Percentiles rank a stretch among this genome's conserved stretches.
Evolutionary conservation across 2,113 vertebrate species (phyloP).

Genomic region (Nansenia antarctica): DNA sequence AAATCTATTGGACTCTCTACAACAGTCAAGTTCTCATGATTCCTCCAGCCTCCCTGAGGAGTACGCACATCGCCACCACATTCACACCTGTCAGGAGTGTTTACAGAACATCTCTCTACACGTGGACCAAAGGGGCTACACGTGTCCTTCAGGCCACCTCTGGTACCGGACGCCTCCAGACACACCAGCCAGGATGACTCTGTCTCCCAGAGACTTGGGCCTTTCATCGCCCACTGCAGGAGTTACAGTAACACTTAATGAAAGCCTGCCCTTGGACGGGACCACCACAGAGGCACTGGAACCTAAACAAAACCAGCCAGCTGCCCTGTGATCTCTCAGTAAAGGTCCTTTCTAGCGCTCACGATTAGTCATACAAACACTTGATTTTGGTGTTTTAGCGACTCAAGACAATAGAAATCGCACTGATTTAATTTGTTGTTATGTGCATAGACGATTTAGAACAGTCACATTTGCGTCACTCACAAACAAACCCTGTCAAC

Average conservation of each 20-base stretch:
- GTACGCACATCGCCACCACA: constrained; percentile 18
- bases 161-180: constrained; percentile 17
- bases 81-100: constrained; percentile 38
- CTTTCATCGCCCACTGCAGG: constrained; percentile 31
- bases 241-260: constrained; percentile 51
- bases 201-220: not conserved
- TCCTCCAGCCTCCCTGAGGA: constrained; percentile 2
- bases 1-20: constrained; percentile 23
- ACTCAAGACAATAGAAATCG: no score
- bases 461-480: not conserved
- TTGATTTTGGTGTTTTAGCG: no score
- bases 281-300: constrained; percentile 49
- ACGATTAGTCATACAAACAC: not conserved
- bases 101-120: constrained; percentile 4
- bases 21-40: constrained; percentile 21
- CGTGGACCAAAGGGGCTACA: constrained; percentile 1
- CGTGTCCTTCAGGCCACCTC: constrained; percentile 13
- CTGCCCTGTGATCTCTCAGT: constrained; percentile 61
- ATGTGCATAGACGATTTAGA: no score
- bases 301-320: constrained; percentile 66
- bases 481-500: not conserved
- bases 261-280: constrained; percentile 53
- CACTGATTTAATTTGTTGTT: no score
- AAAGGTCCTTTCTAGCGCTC: no score
- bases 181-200: constrained; percentile 22